phyloP scores from a whole-genome alignment of 2,113 vertebrate genomes.

The Pelmatolapia mariae region DNA sequence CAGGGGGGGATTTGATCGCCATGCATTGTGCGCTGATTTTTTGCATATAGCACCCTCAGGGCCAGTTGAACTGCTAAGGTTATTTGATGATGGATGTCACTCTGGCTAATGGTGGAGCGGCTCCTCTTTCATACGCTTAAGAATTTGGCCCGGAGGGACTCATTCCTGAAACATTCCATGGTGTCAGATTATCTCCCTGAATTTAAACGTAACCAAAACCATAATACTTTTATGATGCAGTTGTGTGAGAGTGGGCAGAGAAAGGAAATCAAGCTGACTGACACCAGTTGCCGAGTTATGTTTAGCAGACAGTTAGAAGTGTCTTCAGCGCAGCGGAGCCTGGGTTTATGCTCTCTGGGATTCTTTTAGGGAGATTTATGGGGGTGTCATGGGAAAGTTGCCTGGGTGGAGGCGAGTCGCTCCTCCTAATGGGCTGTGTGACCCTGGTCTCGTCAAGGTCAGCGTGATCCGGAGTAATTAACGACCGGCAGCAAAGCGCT shows the following conservation, averaged over 20 bases:
- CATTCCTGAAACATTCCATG: conserved; percentile 45
- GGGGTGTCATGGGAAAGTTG: conserved; percentile 43
- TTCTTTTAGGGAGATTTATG: conserved; percentile 43
- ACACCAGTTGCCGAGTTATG: background rate
- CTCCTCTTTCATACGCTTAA: background rate
- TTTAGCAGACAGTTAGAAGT: background rate
- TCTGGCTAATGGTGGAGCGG: background rate
- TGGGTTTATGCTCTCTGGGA: background rate
- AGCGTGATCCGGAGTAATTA: conserved; percentile 35
- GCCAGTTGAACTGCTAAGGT: conserved; percentile 1
- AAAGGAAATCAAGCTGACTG: background rate
- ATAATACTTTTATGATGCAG: background rate
- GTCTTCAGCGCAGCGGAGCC: background rate
- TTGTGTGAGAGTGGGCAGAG: background rate
- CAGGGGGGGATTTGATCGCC: background rate
- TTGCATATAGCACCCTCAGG: background rate
- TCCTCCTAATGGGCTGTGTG: conserved; percentile 36
- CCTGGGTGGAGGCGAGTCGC: conserved; percentile 6
- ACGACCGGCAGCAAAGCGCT: background rate
- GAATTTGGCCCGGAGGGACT: conserved; percentile 25
- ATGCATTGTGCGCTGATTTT: conserved; percentile 22
- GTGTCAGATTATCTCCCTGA: background rate
- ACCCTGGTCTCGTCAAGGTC: conserved; percentile 37
- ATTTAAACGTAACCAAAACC: background rate
- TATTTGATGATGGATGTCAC: conserved; percentile 37